Conservation (phyloP, 2,113 vertebrate genomes). For the Ptilonorhynchus violaceus region DNA sequence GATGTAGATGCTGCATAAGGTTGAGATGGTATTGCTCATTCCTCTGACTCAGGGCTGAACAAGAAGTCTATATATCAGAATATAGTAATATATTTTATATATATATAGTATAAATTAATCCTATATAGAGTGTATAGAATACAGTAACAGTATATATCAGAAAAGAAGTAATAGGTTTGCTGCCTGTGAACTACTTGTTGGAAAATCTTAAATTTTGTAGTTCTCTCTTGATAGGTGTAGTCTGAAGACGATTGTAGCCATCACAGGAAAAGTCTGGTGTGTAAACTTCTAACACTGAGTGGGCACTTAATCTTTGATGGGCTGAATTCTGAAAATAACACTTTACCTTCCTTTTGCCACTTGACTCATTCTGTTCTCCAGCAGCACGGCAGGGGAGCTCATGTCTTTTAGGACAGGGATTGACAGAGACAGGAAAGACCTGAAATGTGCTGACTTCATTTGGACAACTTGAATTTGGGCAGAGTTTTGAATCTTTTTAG, state of each 20-base stretch:
- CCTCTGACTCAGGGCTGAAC: not conserved
- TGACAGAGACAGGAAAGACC: not conserved
- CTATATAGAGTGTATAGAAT: no score
- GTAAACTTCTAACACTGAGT: fast-evolving
- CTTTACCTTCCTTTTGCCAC: not conserved
- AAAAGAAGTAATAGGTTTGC: not conserved
- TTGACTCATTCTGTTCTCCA: not conserved
- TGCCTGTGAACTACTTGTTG: not conserved
- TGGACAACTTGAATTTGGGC: not conserved
- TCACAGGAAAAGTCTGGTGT: not conserved
- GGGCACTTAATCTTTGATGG: not conserved
- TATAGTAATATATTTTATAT: not conserved
- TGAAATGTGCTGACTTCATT: not conserved
- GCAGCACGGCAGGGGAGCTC: fast-evolving
- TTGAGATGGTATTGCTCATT: not conserved
- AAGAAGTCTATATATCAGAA: not conserved
- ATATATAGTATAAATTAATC: not conserved
- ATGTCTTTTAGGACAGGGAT: not conserved
- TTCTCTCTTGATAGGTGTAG: fast-evolving
- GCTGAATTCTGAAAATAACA: not conserved
- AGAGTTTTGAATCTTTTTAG: not conserved
- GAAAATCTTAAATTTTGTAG: not conserved
- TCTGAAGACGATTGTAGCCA: not conserved
- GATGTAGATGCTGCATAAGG: not conserved
- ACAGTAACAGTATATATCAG: not conserved